These are phyloP conservation scores for Tiliqua scincoides DNA, from an alignment of 2,113 vertebrate genomes.

Conservation along the genomic window DNA sequence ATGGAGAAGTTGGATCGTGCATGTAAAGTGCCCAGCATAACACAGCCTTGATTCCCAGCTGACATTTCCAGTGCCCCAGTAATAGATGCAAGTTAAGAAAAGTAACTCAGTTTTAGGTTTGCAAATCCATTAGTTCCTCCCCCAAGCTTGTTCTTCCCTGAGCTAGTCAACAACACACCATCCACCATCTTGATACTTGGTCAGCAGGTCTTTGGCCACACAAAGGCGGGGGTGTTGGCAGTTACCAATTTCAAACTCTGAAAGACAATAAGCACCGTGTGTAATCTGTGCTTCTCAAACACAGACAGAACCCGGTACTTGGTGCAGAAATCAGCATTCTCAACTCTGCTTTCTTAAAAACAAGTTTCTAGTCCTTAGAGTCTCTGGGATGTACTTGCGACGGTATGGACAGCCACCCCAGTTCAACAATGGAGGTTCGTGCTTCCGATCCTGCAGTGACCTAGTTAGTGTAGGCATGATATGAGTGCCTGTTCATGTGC, in stretches of 20 bases:
- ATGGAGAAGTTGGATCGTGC: constrained; percentile 47
- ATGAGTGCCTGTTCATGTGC: background rate
- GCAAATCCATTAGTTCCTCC: constrained; percentile 38
- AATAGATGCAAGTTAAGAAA: constrained; percentile 24
- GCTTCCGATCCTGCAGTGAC: background rate
- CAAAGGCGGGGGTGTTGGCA: background rate
- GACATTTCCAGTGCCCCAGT: constrained; percentile 44
- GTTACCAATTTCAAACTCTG: constrained; percentile 43
- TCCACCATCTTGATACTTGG: constrained; percentile 3
- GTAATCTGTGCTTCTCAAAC: background rate
- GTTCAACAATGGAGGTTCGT: background rate
- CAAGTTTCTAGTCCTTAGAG: too few relatives aligned
- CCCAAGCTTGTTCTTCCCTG: background rate
- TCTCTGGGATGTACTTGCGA: too few relatives aligned
- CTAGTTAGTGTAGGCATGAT: background rate
- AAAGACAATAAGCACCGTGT: background rate
- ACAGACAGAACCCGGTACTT: background rate
- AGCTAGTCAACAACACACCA: constrained; percentile 10
- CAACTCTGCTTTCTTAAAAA: background rate
- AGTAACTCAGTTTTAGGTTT: constrained; percentile 37
- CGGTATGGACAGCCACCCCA: background rate
- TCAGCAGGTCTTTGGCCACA: constrained; percentile 45
- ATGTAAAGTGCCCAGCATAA: background rate
- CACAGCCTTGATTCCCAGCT: background rate
- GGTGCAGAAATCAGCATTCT: background rate